Evolutionary conservation across 2,797 vertebrate species (phyloP), one percentile per base, ranked within the genome.

Genomic region (Hyperoplus immaculatus): DNA sequence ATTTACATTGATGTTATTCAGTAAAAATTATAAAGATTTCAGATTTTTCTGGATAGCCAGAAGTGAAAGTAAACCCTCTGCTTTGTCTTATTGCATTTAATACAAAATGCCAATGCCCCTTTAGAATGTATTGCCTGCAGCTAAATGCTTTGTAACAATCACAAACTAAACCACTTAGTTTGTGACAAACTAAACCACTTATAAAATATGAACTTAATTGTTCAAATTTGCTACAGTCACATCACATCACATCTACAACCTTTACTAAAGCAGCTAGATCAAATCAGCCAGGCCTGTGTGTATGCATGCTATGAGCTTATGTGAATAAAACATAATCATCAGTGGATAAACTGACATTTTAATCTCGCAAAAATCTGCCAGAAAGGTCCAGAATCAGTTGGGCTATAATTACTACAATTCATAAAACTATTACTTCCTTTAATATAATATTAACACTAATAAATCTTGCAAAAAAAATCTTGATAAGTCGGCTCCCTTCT

Each of bases 381-480:
- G 55, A 21, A 16, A 10, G 18, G 66, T 62, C 36, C 61, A 57
- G 58, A 8, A 38, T 57, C 4, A 0, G 2, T 46, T 1, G 1
- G 41, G 15, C 14, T 38, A 14, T 18, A n/a, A 69, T 63, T 3
- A 53, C 8, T 39, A 11, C 16, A 1, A 21, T 8, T 1, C 11
- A n/a, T 39, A 45, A 50, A 43, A 56, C 36, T n/a, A 21, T 10
- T 8, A 18, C 39, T 13, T 41, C 6, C 42, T 61, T 7, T 65
- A 14, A 62, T 55, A 55, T 14, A 54, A 53, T 6, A 49, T 39
- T n/a, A 55, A 38, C 5, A 53, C 3, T 10, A 45, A 65, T 36
- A 38, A 11, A 49, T 61, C 50, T 71, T 38, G 18, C 8, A 47
- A 64, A 67, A 45, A 62, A 56, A 49, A 54, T 5, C 29, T 10